Evolutionary conservation across 1,140 invertebrate species (phyloP).

Genomic region (Ridgeia piscesae): DNA sequence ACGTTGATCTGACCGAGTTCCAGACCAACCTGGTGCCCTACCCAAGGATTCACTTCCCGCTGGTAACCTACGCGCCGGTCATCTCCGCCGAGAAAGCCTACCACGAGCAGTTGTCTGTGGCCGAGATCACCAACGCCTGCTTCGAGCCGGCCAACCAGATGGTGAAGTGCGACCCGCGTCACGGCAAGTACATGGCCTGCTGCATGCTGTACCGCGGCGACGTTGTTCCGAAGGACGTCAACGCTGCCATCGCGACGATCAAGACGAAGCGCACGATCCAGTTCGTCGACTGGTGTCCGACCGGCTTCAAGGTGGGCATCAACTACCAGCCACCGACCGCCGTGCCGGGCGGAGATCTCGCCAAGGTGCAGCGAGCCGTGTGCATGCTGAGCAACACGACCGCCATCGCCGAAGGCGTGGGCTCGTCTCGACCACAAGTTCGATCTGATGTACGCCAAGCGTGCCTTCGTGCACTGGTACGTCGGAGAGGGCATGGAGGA

Average conservation of each 20-base stretch:
- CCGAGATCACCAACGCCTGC: neutral
- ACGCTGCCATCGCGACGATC: neutral
- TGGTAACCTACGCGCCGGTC: neutral
- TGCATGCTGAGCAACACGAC: neutral
- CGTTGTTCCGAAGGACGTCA: neutral
- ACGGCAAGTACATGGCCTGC: conserved; percentile 3
- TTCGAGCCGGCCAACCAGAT: neutral
- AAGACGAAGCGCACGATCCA: neutral
- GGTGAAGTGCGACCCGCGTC: neutral
- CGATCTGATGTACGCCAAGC: neutral
- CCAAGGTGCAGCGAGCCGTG: neutral
- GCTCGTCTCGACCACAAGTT: neutral
- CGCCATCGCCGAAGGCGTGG: neutral
- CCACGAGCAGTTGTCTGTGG: neutral
- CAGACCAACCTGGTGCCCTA: neutral
- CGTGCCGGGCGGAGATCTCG: neutral
- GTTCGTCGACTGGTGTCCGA: neutral
- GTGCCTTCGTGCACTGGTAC: neutral
- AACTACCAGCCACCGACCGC: neutral
- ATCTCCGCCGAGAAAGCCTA: neutral
- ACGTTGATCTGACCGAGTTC: neutral
- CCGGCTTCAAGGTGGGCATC: neutral
- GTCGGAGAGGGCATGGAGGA: conserved; percentile 2
- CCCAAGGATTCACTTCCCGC: neutral
- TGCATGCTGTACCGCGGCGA: neutral